Conservation (phyloP, 2,113 vertebrate species). For the Rostratula benghalensis region DNA sequence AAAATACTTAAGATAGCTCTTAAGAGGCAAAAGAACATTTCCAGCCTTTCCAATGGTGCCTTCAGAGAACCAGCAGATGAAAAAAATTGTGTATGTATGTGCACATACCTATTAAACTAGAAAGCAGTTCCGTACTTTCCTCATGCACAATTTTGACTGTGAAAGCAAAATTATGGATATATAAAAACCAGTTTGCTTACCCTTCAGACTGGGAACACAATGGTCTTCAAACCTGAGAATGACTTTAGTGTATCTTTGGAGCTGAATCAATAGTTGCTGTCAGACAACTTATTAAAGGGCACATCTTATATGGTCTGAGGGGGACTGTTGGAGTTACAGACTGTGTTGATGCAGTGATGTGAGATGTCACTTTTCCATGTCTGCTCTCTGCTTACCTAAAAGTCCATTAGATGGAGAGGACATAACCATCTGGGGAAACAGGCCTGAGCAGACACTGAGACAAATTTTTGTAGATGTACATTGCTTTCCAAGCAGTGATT, state of each 20-base stretch:
- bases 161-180: neutral
- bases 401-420: neutral
- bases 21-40: neutral
- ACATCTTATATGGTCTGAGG: neutral
- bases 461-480: neutral
- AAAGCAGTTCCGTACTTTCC: neutral
- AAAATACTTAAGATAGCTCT: neutral
- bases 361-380: neutral
- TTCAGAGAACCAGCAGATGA: neutral
- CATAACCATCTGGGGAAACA: neutral
- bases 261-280: neutral
- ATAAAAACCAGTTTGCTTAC: fast-evolving
- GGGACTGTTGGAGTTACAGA: neutral
- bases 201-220: neutral
- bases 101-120: neutral
- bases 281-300: neutral
- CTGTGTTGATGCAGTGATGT: neutral
- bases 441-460: neutral
- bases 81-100: neutral
- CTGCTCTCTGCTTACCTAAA: neutral
- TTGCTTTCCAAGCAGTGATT: neutral
- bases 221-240: neutral
- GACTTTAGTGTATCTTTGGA: neutral
- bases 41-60: neutral
- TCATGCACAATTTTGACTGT: neutral